Base-by-base conservation (phyloP, 92 coral and sea anemone species). In the Epizoanthus fatuus region DNA sequence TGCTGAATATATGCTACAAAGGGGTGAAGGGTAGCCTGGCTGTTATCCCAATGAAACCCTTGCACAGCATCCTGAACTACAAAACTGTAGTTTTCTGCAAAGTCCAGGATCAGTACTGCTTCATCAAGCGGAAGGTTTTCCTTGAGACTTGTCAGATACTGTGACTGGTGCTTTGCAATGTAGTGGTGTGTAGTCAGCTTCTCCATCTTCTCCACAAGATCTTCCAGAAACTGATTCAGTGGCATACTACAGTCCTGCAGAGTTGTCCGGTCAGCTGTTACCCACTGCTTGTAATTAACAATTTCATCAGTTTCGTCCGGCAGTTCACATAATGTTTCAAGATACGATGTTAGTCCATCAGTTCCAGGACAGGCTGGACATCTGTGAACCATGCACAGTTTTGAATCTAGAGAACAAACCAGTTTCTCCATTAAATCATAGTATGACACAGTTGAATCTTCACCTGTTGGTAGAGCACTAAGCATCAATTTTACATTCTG, bases 41-140 rank as follows among this genome's bases (percentile, higher is more conserved):
- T 38, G 58, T 79, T 79, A 17, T 79, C 72, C 84, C 85, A 80
- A 55, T 80, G 35, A 39, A 5, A 80, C 39, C 84, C 84, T 80
- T 80, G 72, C 38, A 63, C 76, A 45, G 74, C 86, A 52, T 81
- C 77, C 66, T 81, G 86, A 49, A 81, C 77, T 45, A 81, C 47
- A 9, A 80, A 80, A 14, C 29, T 44, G 76, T 81, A 81, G 67
- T 81, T 81, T 35, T 81, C 86, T 67, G 79, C 78, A 67, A 82
- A 81, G 54, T 81, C 86, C 2, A 63, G 4, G 56, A 81, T 32
- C 45, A 68, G 68, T 10, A 81, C 40, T 32, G 78, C 66, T 51
- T 72, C 79, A 72, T 72, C 32, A 38, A 49, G 63, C 19, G 45
- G 62, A 54, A 72, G 45, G 38, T 52, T 6, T 45, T 81, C 56